Percentiles rank a stretch among this genome's conserved stretches.
phyloP scores from a whole-genome alignment of 2,888 invertebrate genomes.

The Caenorhabditis zanzibari region DNA sequence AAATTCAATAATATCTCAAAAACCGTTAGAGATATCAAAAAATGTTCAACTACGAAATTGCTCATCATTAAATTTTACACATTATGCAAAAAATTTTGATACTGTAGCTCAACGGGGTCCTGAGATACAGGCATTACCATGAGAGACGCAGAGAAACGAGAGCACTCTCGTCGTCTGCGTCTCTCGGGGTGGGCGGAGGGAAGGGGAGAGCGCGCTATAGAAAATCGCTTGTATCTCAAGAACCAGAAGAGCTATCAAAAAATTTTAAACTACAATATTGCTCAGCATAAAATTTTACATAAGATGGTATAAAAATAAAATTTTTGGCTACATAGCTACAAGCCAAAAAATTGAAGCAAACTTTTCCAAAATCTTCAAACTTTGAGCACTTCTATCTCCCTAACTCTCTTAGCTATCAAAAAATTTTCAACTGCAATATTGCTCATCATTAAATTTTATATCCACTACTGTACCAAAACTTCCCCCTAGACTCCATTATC shows the following conservation, averaged over 20 bases:
- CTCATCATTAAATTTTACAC: neutral
- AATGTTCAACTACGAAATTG: neutral
- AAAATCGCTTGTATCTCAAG: neutral
- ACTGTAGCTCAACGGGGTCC: neutral
- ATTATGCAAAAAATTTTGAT: neutral
- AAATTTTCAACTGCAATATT: too few species aligned
- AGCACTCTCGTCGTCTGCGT: neutral
- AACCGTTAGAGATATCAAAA: neutral
- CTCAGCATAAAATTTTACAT: too few species aligned
- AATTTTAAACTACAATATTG: too few species aligned
- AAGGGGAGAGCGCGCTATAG: too few species aligned
- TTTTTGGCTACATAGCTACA: too few species aligned
- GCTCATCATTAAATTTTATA: neutral
- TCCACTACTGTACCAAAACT: too few species aligned
- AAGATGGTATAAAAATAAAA: too few species aligned
- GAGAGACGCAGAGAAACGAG: neutral
- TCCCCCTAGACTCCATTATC: too few species aligned
- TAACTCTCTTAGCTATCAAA: neutral
- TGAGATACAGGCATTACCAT: neutral
- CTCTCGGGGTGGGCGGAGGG: neutral
- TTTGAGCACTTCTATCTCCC: neutral
- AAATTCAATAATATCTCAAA: neutral
- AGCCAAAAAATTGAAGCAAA: too few species aligned
- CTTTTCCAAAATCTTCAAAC: too few species aligned
- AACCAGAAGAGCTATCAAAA: neutral